phyloP scores from a whole-genome alignment of 2,888 invertebrate genomes.

The Hoplodrina ambigua region DNA sequence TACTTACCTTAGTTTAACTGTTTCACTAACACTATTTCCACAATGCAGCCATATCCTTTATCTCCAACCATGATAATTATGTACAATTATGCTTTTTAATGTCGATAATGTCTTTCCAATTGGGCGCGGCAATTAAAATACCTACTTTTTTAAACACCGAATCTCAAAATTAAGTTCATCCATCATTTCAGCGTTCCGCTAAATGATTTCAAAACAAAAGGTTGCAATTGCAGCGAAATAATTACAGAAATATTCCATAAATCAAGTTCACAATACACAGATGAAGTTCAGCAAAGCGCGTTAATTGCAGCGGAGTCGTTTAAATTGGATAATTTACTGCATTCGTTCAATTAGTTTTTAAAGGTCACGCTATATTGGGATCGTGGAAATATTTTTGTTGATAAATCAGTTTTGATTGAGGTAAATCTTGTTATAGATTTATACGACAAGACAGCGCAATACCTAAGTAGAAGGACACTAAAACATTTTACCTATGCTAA shows the following conservation, averaged over 20 bases:
- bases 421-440: not conserved
- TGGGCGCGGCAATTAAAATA: not conserved
- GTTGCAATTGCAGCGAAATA: slow-evolving; percentile 16
- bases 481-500: too few species aligned
- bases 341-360: slow-evolving; percentile 41
- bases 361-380: slow-evolving; percentile 21
- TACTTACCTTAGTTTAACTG: not conserved
- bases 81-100: not conserved
- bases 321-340: slow-evolving; percentile 49
- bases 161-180: not conserved
- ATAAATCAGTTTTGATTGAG: not conserved
- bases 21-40: not conserved
- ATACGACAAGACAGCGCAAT: not conserved
- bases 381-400: slow-evolving; percentile 5
- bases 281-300: slow-evolving; percentile 20
- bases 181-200: not conserved
- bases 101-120: not conserved
- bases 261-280: slow-evolving; percentile 34
- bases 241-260: slow-evolving; percentile 39
- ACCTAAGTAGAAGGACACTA: too few species aligned
- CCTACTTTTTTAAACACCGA: not conserved
- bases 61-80: not conserved
- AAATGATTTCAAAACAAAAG: slow-evolving; percentile 19
- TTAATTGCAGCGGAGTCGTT: slow-evolving; percentile 37
- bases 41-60: not conserved